Evolutionary conservation across 2,113 vertebrate genomes (phyloP).

Genomic region (Geothlypis trichas): DNA sequence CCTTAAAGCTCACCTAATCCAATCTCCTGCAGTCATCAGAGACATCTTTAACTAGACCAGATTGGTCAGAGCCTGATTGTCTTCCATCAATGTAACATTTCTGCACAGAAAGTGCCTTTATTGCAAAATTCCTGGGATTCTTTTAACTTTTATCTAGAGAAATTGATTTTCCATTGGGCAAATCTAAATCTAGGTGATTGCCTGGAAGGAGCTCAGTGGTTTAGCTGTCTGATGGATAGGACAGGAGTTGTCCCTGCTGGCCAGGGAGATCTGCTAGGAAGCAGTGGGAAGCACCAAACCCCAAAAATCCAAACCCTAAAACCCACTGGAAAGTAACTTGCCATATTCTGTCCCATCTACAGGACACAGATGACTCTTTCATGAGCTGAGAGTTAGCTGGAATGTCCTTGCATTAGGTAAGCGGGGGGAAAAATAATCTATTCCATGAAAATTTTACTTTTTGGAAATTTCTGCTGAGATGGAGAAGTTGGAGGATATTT

Average conservation of each 20-base stretch:
- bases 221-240: neutral
- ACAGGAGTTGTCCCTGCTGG: neutral
- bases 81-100: neutral
- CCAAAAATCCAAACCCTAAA: neutral
- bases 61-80: fast-evolving
- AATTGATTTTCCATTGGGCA: neutral
- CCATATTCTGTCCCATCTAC: neutral
- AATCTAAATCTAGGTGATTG: neutral
- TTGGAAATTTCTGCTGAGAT: neutral
- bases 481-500: neutral
- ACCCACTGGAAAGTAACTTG: neutral
- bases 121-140: neutral
- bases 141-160: neutral
- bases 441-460: neutral
- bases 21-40: neutral
- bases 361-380: neutral
- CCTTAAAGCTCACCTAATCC: neutral
- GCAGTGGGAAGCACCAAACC: neutral
- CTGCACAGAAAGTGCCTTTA: neutral
- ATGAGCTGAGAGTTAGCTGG: neutral
- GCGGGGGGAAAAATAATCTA: fast-evolving
- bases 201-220: neutral
- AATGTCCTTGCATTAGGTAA: neutral
- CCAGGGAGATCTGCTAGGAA: neutral
- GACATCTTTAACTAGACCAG: neutral